Evolutionary conservation across 2,113 vertebrate species (phyloP), one percentile per base, ranked within the genome.

Genomic region (Pseudorhombus dupliciocellatus): DNA sequence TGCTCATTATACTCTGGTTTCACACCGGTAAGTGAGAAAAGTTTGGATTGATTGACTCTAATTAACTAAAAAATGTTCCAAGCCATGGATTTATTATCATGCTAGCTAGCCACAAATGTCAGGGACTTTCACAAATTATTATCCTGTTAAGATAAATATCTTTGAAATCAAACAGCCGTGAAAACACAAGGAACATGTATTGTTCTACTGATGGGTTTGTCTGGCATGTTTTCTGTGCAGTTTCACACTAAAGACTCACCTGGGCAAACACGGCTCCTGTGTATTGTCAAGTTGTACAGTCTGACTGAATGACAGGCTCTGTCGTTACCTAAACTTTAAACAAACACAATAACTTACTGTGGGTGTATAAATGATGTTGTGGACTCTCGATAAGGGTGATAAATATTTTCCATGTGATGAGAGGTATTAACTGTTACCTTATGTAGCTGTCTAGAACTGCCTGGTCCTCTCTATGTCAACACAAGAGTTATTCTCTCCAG

Each of bases 41-140:
- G 96, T 98, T 98, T 97, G 98, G 98, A 98, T 99, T 99, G 98
- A 99, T 98, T 98, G 97, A 99, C 97, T 99, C 96, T 98, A 99
- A 99, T 99, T 99, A 99, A 98, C 96, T 97, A 97, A 98, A 98
- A 97, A 96, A 96, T 96, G 96, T 99, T 99, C 96, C 95, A 95
- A 97, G 96, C 96, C 95, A 96, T 94, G 96, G 95, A 95, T 98
- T 96, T 96, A 97, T 98, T 98, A 97, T 96, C 96, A 97, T 97
- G 96, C 95, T 96, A 96, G 96, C 95, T 97, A 95, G 95, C 95
- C 95, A 94, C 96, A 98, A 96, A 96, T 95, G 95, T 94, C 95
- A 96, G 93, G 84, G 95, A 94, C 91, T 96, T 96, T 96, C 94
- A 94, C 91, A 96, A 97, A 96, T 95, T 94, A 96, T 97, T 96